Evolutionary conservation across 2,797 vertebrate genomes (phyloP).

Genomic region (Mareca penelope): DNA sequence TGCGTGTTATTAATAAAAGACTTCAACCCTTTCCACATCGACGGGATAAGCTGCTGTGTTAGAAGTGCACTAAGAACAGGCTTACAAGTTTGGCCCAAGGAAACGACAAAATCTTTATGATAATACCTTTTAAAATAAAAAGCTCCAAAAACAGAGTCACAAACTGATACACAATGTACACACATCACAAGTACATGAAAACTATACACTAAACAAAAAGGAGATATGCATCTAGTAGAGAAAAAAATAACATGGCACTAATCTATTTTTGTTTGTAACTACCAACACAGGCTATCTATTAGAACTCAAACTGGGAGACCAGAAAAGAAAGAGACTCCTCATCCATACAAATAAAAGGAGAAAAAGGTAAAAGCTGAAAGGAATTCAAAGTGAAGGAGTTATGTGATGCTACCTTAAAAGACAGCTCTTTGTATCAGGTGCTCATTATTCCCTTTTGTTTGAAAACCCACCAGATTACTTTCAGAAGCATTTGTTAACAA

Average conservation of each 20-base stretch:
- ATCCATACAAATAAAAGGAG: background rate
- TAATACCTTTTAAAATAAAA: background rate
- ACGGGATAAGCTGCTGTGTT: background rate
- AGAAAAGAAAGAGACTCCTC: background rate
- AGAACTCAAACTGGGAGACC: background rate
- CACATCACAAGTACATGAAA: background rate
- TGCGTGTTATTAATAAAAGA: background rate
- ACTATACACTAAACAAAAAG: background rate
- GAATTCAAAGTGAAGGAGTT: background rate
- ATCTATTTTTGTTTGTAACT: background rate
- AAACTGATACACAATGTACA: background rate
- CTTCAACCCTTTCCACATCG: background rate
- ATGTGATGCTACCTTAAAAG: background rate
- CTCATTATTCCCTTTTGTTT: background rate
- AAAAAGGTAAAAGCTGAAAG: rapidly evolving
- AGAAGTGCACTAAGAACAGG: background rate
- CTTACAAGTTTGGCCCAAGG: background rate
- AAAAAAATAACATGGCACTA: background rate
- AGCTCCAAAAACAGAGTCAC: background rate
- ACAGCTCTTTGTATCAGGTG: background rate
- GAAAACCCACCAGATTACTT: background rate
- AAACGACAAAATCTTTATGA: background rate
- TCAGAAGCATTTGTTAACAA: background rate
- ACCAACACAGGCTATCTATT: background rate
- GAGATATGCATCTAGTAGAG: background rate